Base-by-base conservation (phyloP, 2,888 invertebrate genomes). In the Ophion slaviceki region DNA sequence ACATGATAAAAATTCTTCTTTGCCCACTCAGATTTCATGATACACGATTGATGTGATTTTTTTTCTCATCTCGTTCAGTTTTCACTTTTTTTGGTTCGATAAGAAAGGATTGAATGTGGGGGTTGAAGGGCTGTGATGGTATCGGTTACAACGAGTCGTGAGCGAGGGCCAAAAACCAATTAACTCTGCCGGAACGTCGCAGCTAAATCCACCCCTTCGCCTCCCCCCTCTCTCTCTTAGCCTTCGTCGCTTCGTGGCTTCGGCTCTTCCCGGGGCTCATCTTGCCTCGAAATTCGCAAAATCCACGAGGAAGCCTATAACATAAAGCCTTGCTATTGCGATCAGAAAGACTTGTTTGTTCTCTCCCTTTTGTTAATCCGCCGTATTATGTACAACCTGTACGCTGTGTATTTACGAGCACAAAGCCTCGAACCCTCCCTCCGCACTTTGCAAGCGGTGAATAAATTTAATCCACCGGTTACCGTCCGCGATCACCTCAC, bases 121-220 rank as follows among this genome's bases (percentile, higher is more conserved):
- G 53, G 17, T 11, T 2, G 17, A 53, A 40, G 17, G 14, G 53
- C 53, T 53, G 2, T 14, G 53, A 14, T 11, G 14, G 53, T 4
- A 53, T 14, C 53, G 53, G 10, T 53, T 53, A 53, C 47, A 11
- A 11, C 47, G 47, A 47, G 47, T 47, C 47, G 14, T 14, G 14
- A 14, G 53, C 4, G 14, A 45, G 77, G 40, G 53, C 32, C 57
- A n/a, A 71, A 71, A 53, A 57, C 53, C 88, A 89, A 89, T 90
- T 90, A 89, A 90, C 88, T 89, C 86, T 85, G 28, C 86, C 77
- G 68, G 74, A 67, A 64, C 59, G n/a, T 57, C 57, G 17, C 57
- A 57, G 17, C 66, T 70, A 66, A n/a, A 61, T 24, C n/a, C 61
- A 10, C 72, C 67, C 75, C 40, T 47, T 74, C 59, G 14, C 71